These are phyloP conservation scores for Tiaroga cobitis DNA, from an alignment of 2,797 vertebrate species.

Conservation along the genomic window DNA sequence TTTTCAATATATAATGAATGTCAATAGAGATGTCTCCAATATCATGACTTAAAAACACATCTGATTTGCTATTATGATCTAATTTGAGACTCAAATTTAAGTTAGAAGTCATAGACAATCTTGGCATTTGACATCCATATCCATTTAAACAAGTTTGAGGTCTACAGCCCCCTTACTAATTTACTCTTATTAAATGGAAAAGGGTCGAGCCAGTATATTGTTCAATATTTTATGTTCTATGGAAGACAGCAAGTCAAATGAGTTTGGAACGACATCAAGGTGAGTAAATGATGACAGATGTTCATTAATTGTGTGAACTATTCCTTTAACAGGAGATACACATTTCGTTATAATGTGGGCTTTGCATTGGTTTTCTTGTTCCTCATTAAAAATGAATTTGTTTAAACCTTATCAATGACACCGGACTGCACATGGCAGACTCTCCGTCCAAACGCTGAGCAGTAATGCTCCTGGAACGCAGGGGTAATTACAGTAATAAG, in stretches of 20 bases:
- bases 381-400: background rate
- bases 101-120: background rate
- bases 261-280: background rate
- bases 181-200: background rate
- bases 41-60: background rate
- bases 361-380: background rate
- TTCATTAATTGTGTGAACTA: background rate
- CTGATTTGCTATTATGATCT: background rate
- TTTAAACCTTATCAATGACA: conserved; percentile 1
- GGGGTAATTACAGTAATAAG: conserved; percentile 51
- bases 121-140: background rate
- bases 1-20: background rate
- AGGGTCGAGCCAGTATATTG: background rate
- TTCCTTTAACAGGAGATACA: background rate
- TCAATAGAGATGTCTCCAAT: background rate
- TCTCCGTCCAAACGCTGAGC: background rate
- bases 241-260: background rate
- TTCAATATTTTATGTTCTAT: background rate
- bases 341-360: background rate
- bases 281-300: background rate
- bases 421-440: background rate
- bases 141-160: background rate
- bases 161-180: background rate
- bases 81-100: background rate
- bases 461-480: conserved; percentile 32